phyloP scores from a whole-genome alignment of 2,888 invertebrate species.

The Leistus spinibarbis region DNA sequence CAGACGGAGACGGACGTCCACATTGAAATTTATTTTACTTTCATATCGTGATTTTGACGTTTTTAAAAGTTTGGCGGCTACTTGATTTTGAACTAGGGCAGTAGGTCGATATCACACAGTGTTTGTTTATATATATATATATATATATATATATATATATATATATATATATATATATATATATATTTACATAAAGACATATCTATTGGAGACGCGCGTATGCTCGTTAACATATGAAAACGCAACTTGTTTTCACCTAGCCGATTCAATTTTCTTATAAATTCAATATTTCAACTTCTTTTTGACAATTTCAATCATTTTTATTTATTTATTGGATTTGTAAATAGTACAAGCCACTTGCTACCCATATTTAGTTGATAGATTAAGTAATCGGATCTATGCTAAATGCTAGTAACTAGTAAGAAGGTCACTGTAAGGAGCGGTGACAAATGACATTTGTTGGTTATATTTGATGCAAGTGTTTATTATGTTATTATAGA shows the following conservation, averaged over 20 bases:
- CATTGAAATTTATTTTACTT: slow-evolving; percentile 9
- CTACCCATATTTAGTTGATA: no score
- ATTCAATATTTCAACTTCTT: no score
- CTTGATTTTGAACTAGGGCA: neutral
- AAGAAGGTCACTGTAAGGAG: no score
- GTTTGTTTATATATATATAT: neutral
- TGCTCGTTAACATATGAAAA: neutral
- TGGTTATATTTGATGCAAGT: no score
- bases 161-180: neutral
- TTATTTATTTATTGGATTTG: no score
- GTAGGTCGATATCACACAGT: neutral
- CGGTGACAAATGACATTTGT: no score
- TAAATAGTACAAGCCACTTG: no score
- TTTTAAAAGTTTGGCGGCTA: slow-evolving; percentile 2
- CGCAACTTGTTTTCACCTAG: neutral
- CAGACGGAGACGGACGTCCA: neutral
- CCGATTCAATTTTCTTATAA: no score
- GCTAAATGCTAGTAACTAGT: no score
- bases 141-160: neutral
- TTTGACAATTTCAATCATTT: no score
- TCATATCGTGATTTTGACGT: slow-evolving; percentile 3
- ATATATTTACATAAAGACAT: neutral
- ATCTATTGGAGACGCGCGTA: neutral
- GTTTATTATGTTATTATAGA: no score
- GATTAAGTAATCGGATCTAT: no score